These are phyloP conservation scores for Sakesphorus luctuosus DNA, from an alignment of 2,113 vertebrate species.

Conservation along the genomic window DNA sequence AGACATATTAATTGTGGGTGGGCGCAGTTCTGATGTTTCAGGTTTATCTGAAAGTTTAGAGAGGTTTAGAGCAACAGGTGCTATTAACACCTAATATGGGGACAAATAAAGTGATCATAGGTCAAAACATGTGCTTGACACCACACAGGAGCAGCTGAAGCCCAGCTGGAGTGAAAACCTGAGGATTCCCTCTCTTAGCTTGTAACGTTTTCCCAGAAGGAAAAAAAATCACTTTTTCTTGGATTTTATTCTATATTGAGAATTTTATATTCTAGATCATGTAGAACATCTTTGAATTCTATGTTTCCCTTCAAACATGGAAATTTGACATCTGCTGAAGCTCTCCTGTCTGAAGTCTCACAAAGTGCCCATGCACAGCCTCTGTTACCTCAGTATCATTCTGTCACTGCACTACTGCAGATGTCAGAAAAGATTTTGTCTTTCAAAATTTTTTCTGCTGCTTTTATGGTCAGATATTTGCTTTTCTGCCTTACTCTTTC, in stretches of 20 bases:
- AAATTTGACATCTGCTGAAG: neutral
- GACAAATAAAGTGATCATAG: neutral
- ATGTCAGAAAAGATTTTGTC: neutral
- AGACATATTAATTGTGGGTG: neutral
- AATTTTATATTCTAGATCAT: neutral
- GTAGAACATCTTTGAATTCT: neutral
- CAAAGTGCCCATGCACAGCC: neutral
- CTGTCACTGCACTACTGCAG: neutral
- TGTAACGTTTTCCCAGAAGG: neutral
- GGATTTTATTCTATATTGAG: neutral
- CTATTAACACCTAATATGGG: neutral
- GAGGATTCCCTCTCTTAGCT: neutral
- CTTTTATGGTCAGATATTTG: neutral
- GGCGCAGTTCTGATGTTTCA: neutral
- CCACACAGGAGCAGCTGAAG: neutral
- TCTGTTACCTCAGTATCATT: neutral
- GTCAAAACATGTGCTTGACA: neutral
- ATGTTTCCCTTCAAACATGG: neutral
- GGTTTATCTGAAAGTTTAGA: conserved; percentile 22
- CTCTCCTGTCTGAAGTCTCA: neutral
- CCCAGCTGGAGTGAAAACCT: neutral
- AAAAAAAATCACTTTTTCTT: neutral
- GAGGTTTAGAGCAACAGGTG: conserved; percentile 29
- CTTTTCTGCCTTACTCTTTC: neutral
- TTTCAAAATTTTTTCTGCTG: neutral